Percentiles rank a stretch among this genome's conserved stretches.
Conservation (phyloP, 53 echinoderm and acorn worm genomes). For the Arbacia lixula region DNA sequence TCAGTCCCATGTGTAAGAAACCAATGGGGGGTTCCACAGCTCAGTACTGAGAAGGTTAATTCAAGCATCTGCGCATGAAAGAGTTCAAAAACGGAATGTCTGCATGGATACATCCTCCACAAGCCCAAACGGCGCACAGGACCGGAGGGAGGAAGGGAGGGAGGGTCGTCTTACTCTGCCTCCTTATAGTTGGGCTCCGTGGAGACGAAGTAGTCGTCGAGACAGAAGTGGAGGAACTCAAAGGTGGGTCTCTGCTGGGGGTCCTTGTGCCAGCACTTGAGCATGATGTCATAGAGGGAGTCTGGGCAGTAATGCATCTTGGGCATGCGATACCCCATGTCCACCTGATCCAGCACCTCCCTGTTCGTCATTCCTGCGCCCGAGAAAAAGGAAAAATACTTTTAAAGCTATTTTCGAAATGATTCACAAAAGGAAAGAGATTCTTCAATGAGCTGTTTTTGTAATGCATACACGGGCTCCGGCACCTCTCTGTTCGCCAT, state of each 20-base stretch:
- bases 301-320: slow-evolving; percentile 87
- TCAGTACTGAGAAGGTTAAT: too few relatives aligned
- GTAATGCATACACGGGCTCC: slow-evolving; percentile 69
- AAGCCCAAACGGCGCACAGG: background rate
- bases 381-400: background rate
- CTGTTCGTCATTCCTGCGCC: slow-evolving; percentile 39
- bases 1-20: too few relatives aligned
- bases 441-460: slow-evolving; percentile 50
- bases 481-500: slow-evolving; percentile 17
- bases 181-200: slow-evolving; percentile 93
- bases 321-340: slow-evolving; percentile 92
- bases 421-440: too few relatives aligned
- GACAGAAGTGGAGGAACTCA: slow-evolving; percentile 84
- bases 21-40: too few relatives aligned
- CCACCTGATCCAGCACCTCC: slow-evolving; percentile 48
- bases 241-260: slow-evolving; percentile 77
- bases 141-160: too few relatives aligned
- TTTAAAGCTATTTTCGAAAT: background rate
- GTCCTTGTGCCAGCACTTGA: slow-evolving; percentile 93
- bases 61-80: too few relatives aligned
- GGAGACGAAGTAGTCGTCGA: slow-evolving; percentile 89
- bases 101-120: too few relatives aligned
- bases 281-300: slow-evolving; percentile 84
- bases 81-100: too few relatives aligned
- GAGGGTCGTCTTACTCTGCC: slow-evolving; percentile 44